Evolutionary conservation across 2,797 vertebrate genomes (phyloP).

Genomic region (Chaetophractus vellerosus): DNA sequence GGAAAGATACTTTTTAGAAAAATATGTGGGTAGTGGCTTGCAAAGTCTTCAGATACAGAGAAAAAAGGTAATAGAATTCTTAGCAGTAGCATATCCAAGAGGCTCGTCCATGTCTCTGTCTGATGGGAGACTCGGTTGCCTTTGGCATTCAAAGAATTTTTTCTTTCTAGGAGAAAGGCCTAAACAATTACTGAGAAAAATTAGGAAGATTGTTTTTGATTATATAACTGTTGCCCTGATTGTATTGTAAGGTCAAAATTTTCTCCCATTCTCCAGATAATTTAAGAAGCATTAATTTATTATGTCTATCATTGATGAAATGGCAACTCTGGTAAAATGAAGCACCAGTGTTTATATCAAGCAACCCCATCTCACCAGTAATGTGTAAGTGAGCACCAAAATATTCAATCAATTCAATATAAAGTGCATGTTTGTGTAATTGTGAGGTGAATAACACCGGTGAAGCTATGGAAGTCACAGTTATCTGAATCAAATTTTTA

Average conservation of each 20-base stretch:
- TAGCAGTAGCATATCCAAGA: neutral
- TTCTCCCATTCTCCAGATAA: neutral
- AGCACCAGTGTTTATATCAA: neutral
- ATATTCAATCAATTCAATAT: neutral
- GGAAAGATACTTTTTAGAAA: neutral
- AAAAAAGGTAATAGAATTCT: neutral
- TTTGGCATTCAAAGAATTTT: neutral
- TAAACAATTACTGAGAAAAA: neutral
- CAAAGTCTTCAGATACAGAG: neutral
- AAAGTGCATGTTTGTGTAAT: neutral
- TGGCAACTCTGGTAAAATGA: neutral
- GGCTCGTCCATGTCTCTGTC: fast-evolving
- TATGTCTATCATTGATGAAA: neutral
- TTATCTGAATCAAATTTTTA: neutral
- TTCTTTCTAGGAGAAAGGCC: neutral
- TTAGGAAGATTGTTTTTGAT: neutral
- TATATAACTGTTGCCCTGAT: neutral
- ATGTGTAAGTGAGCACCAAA: neutral
- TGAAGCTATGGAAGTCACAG: neutral
- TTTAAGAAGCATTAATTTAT: neutral
- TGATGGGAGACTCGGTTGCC: neutral
- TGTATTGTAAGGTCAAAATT: too few species aligned
- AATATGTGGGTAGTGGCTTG: neutral
- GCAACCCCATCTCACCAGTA: neutral
- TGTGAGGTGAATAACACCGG: neutral